Percentiles rank a stretch among this genome's conserved stretches.
phyloP scores from a whole-genome alignment of 2,888 invertebrate genomes.

The Dermolepida albohirtum region DNA sequence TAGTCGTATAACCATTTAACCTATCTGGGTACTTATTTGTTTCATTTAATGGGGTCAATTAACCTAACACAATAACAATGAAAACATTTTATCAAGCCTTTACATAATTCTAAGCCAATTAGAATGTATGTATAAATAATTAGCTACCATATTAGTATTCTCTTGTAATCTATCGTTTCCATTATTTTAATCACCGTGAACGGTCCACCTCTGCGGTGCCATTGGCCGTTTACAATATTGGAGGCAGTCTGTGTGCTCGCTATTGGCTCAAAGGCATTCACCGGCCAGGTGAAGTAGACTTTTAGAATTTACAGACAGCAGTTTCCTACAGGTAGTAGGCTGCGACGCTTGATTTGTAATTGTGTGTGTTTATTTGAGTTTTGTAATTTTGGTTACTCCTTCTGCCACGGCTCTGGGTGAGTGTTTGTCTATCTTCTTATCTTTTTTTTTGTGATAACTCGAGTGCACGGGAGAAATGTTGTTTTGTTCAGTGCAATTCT shows the following conservation, averaged over 20 bases:
- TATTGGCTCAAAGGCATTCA: slow-evolving; percentile 56
- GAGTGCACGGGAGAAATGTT: too few relatives aligned
- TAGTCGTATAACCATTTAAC: too few relatives aligned
- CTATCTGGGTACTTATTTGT: too few relatives aligned
- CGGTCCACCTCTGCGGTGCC: slow-evolving; percentile 52
- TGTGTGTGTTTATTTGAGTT: slow-evolving; percentile 47
- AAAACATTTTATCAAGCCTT: slow-evolving; percentile 9
- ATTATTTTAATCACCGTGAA: slow-evolving; percentile 62
- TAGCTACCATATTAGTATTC: slow-evolving; percentile 65
- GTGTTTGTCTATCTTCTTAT: slow-evolving; percentile 46
- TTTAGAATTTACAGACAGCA: slow-evolving; percentile 58
- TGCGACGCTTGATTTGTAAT: slow-evolving; percentile 51
- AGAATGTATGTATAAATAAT: slow-evolving; percentile 61
- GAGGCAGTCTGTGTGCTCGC: slow-evolving; percentile 46
- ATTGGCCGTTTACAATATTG: slow-evolving; percentile 54
- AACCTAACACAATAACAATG: slow-evolving; percentile 2
- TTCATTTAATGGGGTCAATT: too few relatives aligned
- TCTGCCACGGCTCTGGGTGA: slow-evolving; percentile 61
- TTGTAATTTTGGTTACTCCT: slow-evolving; percentile 48
- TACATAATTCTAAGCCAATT: slow-evolving; percentile 52
- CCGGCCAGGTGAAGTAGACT: slow-evolving; percentile 54
- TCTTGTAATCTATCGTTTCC: slow-evolving; percentile 62
- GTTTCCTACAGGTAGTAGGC: slow-evolving; percentile 61
- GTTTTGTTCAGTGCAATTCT: too few relatives aligned
- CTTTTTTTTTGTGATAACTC: slow-evolving; percentile 23